Evolutionary conservation across 53 echinoderm and acorn worm species (phyloP), one percentile per base, ranked within the genome.

Genomic region (Holothuria leucospilota): DNA sequence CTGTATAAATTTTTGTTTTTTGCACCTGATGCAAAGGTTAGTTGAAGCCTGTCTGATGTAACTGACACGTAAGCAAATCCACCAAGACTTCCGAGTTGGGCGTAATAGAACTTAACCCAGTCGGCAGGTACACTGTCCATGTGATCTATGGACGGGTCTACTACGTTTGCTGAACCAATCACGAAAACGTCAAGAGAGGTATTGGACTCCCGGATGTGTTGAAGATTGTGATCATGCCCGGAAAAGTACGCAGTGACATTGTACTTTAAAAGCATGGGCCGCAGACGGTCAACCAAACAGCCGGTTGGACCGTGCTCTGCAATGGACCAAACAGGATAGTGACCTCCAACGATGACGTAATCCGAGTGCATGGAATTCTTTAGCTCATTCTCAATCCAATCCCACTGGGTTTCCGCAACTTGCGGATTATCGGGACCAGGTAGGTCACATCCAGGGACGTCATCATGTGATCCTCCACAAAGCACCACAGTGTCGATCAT

Each of bases 281-380:
- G 85, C 42, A 99, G 81, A 29, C 74, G 71, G 25, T 90, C 64
- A n/a, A 99, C 95, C 24, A 99, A 89, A 82, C 90, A 86, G 21
- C 56, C 34, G 20, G 99, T 99, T 21, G 99, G 99, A 13, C 99
- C 99, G 62, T 99, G 99, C 71, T 99, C 95, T 23, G 95, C 93
- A 15, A 99, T 92, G 5, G 99, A 99, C 99, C 99, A 99, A 23
- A 99, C 95, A 0, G 99, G 99, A 29, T 94, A 99, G 66, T 99
- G 99, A 25, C 99, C 99, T 23, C 77, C 77, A 39, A 99, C 95
- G 59, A 99, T 94, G 42, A 99, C 95, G 59, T 99, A 99, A 26
- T 95, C 90, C 4, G 82, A 85, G 82, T 90, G 74, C 20, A 40
- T 82, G 1, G 95, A 90, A 2, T 64, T 71, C 85, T 95, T 66